These are phyloP conservation scores for Tolmerus cingulatus DNA, from an alignment of 2,888 invertebrate genomes.

Conservation along the genomic window DNA sequence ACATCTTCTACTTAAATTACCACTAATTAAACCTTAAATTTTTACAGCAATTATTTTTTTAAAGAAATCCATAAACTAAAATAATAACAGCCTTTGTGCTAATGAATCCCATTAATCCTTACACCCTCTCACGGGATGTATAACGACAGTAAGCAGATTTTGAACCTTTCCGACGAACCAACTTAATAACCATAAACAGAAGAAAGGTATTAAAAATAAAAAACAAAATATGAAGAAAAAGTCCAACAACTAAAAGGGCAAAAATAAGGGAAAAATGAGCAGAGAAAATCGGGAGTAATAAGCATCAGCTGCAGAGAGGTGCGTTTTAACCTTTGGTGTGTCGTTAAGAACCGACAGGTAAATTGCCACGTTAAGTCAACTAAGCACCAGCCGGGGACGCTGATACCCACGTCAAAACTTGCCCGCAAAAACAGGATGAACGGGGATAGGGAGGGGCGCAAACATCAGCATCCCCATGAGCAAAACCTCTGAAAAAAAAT, in stretches of 20 bases:
- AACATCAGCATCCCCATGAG: background rate
- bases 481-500: background rate
- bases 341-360: conserved; percentile 25
- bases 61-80: background rate
- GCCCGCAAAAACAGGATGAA: background rate
- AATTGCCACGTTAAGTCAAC: conserved; percentile 30
- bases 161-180: background rate
- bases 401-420: conserved; percentile 21
- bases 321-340: conserved; percentile 31
- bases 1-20: background rate
- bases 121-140: background rate
- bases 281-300: background rate
- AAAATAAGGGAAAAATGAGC: background rate
- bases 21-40: background rate
- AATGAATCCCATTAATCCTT: background rate
- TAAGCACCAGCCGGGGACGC: background rate
- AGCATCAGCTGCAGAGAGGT: conserved; percentile 27
- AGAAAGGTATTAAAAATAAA: background rate
- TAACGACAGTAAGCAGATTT: background rate
- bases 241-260: background rate
- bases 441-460: background rate
- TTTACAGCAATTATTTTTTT: background rate
- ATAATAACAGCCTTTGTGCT: background rate
- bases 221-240: background rate
- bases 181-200: background rate